Conservation (phyloP, 2,113 vertebrate species). For the Butastur rufipennis region DNA sequence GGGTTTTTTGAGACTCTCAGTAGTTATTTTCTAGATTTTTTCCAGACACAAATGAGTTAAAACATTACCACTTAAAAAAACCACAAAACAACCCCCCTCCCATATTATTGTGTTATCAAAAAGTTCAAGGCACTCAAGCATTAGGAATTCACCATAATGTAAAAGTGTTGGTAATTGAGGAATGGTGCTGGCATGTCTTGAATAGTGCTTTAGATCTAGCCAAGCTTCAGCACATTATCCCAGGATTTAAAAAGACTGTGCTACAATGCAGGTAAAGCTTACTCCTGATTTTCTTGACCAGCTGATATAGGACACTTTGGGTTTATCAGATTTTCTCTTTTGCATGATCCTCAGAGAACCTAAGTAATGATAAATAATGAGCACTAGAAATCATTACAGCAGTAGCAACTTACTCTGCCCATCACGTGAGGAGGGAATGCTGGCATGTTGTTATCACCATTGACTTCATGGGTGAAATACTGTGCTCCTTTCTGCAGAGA, state of each 20-base stretch:
- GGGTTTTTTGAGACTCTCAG: too few species aligned
- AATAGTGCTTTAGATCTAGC: background rate
- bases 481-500: background rate
- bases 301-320: background rate
- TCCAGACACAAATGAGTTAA: too few species aligned
- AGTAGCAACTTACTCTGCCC: background rate
- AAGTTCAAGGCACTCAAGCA: background rate
- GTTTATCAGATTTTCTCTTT: background rate
- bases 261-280: background rate
- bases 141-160: background rate
- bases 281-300: background rate
- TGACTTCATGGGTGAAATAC: background rate
- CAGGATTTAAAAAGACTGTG: background rate
- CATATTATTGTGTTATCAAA: background rate
- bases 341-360: background rate
- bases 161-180: background rate
- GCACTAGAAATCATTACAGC: background rate
- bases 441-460: background rate
- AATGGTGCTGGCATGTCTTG: background rate
- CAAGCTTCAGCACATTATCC: background rate
- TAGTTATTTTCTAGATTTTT: too few species aligned
- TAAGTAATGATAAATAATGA: background rate
- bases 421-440: fast-evolving
- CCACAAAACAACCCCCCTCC: too few species aligned
- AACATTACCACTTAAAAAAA: too few species aligned